Base-by-base conservation (phyloP, 2,888 invertebrate genomes). In the Meliscaeva auricollis region DNA sequence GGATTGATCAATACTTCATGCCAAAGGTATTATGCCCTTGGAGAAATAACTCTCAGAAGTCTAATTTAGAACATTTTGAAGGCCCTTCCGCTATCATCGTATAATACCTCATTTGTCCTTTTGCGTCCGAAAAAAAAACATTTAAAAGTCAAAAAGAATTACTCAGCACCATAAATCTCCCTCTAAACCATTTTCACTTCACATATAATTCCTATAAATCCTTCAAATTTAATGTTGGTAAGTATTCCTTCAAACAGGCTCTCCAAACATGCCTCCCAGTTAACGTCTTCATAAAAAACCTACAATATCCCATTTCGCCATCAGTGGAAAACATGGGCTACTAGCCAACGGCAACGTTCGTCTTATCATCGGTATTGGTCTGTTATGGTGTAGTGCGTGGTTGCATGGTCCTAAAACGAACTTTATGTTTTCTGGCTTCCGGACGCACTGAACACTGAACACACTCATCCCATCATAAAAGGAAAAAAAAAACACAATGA, bases 261-360 rank as follows among this genome's bases (percentile, higher is more conserved):
- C 3, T 26, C 7, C 3, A 26, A 54, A 15, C n/a, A 30, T 15
- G 5, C 30, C 54, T 32, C 5, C 44, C 50, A 56, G 70, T 81
- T 81, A 76, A 81, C 76, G 58, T 76, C 81, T 81, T 66, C 46
- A 81, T 81, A 75, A 81, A n/a, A 81, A 76, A 26, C 22, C 11
- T 46, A 60, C 26, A 26, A 54, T 54, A 46, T 41, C 32, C 46
- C 48, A 15, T 30, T 64, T 77, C n/a, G 15, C 15, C 30, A 54
- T 62, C 26, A 41, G 13, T 41, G n/a, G 2, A 30, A 13, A 56
- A 20, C 58, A 6, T 13, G 1, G 22, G 11, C 2, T 26, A 26
- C 15, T 64, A 32, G 30, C 64, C 64, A 64, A 15, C 2, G 68
- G 60, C 68, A 73, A 50, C 62, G 76, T 68, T n/a, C n/a, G n/a